phyloP scores from a whole-genome alignment of 2,797 vertebrate genomes.

The Okamejei kenojei region DNA sequence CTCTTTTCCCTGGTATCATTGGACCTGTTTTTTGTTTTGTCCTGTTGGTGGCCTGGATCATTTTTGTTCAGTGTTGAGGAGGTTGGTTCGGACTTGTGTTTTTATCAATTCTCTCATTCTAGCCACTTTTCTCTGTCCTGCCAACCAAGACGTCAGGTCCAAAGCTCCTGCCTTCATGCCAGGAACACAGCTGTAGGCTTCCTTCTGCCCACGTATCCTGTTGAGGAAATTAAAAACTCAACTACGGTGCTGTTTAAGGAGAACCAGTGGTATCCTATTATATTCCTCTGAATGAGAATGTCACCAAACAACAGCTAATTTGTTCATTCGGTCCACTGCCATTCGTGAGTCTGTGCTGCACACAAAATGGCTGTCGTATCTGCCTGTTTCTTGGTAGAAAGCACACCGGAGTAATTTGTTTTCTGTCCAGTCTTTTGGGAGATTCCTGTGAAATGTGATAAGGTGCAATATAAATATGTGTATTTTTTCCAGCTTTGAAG shows the following conservation, averaged over 20 bases:
- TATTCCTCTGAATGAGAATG: background rate
- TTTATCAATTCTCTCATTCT: background rate
- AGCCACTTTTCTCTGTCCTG: background rate
- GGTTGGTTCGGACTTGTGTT: background rate
- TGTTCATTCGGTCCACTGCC: background rate
- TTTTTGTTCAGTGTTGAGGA: background rate
- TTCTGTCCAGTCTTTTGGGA: background rate
- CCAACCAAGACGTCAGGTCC: no score
- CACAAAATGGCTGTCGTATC: background rate
- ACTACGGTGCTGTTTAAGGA: background rate
- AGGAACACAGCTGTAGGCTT: background rate
- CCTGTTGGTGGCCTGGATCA: background rate
- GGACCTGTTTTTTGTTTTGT: no score
- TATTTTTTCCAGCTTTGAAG: constrained; percentile 28
- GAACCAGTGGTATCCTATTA: background rate
- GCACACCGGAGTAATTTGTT: background rate
- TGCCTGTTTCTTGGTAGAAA: background rate
- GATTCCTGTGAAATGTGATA: constrained; percentile 21
- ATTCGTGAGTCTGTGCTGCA: background rate
- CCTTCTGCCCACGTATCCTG: no score
- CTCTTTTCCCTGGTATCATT: no score
- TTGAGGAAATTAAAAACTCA: background rate
- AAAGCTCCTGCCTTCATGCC: background rate
- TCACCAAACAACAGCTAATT: background rate
- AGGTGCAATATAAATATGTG: constrained; percentile 21